Evolutionary conservation across 2,888 invertebrate species (phyloP), one percentile per base, ranked within the genome.

Genomic region (Amphipyra berbera): DNA sequence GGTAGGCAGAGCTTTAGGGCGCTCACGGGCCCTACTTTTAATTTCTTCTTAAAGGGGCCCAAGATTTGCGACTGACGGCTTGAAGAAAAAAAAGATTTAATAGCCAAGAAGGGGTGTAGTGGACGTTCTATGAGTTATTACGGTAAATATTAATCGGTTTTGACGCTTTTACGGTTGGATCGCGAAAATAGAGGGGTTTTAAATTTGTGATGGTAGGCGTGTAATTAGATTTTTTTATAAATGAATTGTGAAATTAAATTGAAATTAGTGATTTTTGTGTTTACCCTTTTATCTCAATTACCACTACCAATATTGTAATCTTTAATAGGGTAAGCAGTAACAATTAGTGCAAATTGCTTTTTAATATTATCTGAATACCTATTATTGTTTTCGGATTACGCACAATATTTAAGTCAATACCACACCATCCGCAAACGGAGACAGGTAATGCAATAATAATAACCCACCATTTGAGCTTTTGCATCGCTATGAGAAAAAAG

Each of bases 1-100:
- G 84, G 81, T 81, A 71, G 53, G 70, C 82, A 86, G 83, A 81
- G 86, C 84, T 85, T 83, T 83, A 84, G 83, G 85, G 87, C 82
- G 83, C 89, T 87, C 83, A 70, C 68, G 85, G 88, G 83, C 86
- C 90, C 90, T 91, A 90, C 91, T 93, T 94, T 94, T 93, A 94
- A 94, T 94, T 93, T 90, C 87, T 80, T 83, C 88, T 83, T 84
- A 82, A 76, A 78, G 76, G 81, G 81, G 9, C 73, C 78, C 61
- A 89, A 90, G 92, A 91, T 90, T 91, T 92, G 89, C 83, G 79
- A 85, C 77, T 87, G 89, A 89, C 87, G 87, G 85, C 73, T 85
- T n/a, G n/a, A n/a, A 86, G 81, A 85, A 85, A 87, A 88, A 89
- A 64, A 75, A 67, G 85, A 88, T 88, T 90, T 88, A 88, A 87